A percentile compares a stretch with the other conserved stretches of the same genome.
These are phyloP conservation scores for Falco concolor DNA, from an alignment of 2,797 vertebrate species.

Conservation along the genomic window DNA sequence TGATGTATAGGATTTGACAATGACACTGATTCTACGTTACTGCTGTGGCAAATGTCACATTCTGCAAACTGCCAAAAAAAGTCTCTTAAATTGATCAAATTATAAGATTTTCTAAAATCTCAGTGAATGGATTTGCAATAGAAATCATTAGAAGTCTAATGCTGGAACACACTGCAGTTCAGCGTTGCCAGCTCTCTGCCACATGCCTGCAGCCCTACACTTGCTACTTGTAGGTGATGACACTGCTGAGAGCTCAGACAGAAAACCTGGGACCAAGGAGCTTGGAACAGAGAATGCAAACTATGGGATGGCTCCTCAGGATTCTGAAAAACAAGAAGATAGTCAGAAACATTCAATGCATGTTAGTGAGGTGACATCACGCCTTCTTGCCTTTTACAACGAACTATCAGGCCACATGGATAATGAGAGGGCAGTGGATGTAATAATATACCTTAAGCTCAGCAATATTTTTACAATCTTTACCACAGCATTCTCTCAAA, in stretches of 20 bases:
- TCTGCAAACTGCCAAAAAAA: not conserved
- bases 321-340: not conserved
- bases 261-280: not conserved
- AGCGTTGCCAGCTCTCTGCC: not conserved
- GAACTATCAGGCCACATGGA: not conserved
- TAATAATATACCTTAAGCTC: not conserved
- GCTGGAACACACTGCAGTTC: not conserved
- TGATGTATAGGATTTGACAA: not conserved
- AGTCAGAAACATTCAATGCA: not conserved
- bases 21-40: not conserved
- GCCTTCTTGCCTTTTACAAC: not conserved
- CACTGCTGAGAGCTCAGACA: not conserved
- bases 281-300: not conserved
- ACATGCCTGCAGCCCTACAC: not conserved
- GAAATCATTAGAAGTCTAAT: not conserved
- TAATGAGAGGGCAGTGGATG: not conserved
- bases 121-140: not conserved
- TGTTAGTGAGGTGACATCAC: not conserved
- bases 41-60: not conserved
- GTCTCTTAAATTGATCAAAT: not conserved
- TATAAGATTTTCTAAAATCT: not conserved
- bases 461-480: not conserved
- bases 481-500: not conserved
- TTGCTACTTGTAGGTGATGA: not conserved
- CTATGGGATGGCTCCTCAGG: not conserved